A percentile compares a stretch with the other conserved stretches of the same genome.
These are phyloP conservation scores for Rhagologus leucostigma DNA, from an alignment of 2,113 vertebrate species.

Conservation along the genomic window DNA sequence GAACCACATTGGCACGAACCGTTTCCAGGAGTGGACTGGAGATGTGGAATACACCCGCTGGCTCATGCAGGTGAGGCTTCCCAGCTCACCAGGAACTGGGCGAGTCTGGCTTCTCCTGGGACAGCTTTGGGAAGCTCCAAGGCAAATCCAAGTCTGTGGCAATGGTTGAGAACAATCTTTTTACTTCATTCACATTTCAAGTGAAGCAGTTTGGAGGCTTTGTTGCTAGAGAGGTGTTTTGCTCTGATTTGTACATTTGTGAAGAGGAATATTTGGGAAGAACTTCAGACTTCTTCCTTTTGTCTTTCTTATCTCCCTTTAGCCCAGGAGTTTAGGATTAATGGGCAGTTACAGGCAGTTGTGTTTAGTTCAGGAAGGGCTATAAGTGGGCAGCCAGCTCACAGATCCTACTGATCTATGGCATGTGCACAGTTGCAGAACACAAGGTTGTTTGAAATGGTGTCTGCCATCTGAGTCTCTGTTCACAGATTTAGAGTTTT, in stretches of 20 bases:
- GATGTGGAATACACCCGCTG: constrained; percentile 74
- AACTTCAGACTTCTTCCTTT: background rate
- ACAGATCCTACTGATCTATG: background rate
- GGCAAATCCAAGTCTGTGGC: background rate
- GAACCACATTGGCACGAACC: constrained; percentile 79
- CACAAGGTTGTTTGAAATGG: background rate
- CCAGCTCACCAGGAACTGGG: background rate
- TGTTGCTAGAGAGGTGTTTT: background rate
- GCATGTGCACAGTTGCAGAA: background rate
- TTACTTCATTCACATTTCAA: background rate
- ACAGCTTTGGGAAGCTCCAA: background rate
- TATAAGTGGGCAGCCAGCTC: background rate
- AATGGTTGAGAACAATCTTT: background rate
- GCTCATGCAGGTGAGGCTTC: constrained; percentile 80
- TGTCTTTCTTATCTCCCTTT: background rate
- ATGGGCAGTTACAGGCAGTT: background rate
- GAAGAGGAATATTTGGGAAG: background rate
- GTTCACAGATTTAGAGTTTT: background rate
- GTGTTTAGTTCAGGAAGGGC: background rate
- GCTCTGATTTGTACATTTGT: background rate
- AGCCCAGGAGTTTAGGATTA: background rate
- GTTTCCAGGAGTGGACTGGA: constrained; percentile 74
- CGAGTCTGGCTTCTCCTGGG: background rate
- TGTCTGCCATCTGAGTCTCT: background rate
- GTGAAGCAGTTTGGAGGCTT: background rate